Evolutionary conservation across 23 tunicate species (phyloP), one percentile per base, ranked within the genome.

Genomic region (Oikopleura vanhoeffeni): DNA sequence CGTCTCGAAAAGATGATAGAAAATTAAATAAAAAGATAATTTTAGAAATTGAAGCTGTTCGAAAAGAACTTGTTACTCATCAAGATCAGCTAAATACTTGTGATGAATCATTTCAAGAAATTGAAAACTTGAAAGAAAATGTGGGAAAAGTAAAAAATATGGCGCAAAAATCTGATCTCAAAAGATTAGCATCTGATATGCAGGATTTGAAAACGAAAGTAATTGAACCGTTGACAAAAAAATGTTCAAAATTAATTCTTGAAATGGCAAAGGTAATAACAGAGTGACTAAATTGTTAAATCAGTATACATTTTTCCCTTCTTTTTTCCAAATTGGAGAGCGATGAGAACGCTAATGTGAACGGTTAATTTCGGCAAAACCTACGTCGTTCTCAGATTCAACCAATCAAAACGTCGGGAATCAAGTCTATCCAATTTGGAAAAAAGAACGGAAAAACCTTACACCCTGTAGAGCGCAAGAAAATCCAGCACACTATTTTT

Each of bases 201-300:
- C 27, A 71, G 2, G 79, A 71, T 18, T 13, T 71, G 34, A 71
- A 71, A 71, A 71, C 79, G 32, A 71, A 71, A 71, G 79, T 71
- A 2, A 24, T 71, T 33, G 79, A 71, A 32, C 79, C 79, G 79
- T 38, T 71, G 79, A 71, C 79, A 30, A 30, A 2, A 30, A 71
- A 71, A 38, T 71, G 79, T 30, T 24, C 38, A 2, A 71, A 71
- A 30, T 2, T 71, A 2, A 2, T 71, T 28, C 4, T 71, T 33
- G 79, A 71, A 71, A 71, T 71, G 79, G 79, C 79, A 4, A n/a
- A n/a, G n/a, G n/a, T n/a, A n/a, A n/a, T n/a, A n/a, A n/a, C n/a
- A n/a, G n/a, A n/a, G n/a, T n/a, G n/a, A n/a, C n/a, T n/a, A n/a
- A n/a, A n/a, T n/a, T n/a, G n/a, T n/a, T n/a, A n/a, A n/a, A n/a